phyloP scores from a whole-genome alignment of 2,888 invertebrate genomes.

The Harmothoe impar region DNA sequence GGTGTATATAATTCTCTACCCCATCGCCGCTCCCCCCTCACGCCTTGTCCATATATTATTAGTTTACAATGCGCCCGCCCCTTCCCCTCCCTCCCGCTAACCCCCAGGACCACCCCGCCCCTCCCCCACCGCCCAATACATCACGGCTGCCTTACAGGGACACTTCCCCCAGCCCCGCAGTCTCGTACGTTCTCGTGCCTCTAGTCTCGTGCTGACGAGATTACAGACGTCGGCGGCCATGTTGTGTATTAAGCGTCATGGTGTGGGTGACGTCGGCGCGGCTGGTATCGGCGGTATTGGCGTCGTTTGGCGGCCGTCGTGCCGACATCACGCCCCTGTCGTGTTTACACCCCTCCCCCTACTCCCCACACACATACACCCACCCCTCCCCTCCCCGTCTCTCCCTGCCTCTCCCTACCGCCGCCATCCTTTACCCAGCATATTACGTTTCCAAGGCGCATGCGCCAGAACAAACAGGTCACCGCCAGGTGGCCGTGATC shows the following conservation, averaged over 20 bases:
- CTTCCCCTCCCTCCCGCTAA: neutral
- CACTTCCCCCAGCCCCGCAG: neutral
- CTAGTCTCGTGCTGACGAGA: constrained; percentile 33
- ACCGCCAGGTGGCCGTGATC: constrained; percentile 24
- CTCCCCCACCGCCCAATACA: neutral
- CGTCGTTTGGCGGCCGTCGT: neutral
- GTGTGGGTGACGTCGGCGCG: neutral
- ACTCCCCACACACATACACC: neutral
- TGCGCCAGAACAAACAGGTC: constrained; percentile 29
- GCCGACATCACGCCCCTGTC: no score
- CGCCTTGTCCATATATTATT: constrained; percentile 46
- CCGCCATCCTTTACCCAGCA: neutral
- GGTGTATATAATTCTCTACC: constrained; percentile 45
- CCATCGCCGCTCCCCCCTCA: neutral
- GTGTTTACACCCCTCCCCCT: neutral
- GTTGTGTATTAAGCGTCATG: constrained; percentile 41
- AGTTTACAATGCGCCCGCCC: constrained; percentile 36
- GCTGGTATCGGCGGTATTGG: neutral
- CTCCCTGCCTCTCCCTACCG: neutral
- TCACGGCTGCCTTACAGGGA: constrained; percentile 30
- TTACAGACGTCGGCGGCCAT: neutral
- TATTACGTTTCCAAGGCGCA: constrained; percentile 29
- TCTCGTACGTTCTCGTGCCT: constrained; percentile 39
- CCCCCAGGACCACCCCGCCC: neutral
- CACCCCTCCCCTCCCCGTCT: no score